Base-by-base conservation (phyloP, 2,113 vertebrate genomes). In the Hystrix cristata region DNA sequence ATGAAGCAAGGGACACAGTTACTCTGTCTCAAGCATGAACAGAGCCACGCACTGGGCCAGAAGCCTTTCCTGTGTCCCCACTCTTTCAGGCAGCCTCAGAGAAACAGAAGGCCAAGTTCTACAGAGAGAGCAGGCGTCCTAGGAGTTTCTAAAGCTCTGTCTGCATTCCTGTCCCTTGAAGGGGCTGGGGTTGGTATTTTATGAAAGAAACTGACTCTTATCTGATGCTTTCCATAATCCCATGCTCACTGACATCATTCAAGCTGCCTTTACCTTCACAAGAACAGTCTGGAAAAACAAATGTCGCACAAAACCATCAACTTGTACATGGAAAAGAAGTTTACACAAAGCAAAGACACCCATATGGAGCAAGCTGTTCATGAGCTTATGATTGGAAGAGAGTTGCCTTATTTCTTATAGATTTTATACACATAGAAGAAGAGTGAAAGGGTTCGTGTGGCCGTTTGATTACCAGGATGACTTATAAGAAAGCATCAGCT, bases 331-430 rank as follows among this genome's bases (percentile, higher is more conserved):
- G 46, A 27, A 82, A 91, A 93, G 14, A 92, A 79, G 46, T 18
- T 38, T 59, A 72, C 15, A 60, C 25, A 87, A 82, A 64, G 7
- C 14, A 48, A 94, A 85, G 89, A 55, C 25, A 69, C 25, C 55
- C 14, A n/a, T 14, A 2, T 46, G 8, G 57, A 88, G 91, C 55
- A 59, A 86, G 81, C 29, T 91, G 64, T 76, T 65, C 57, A 86
- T 34, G 31, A 69, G 64, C 19, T 74, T 94, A 29, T 31, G 65
- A 90, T 80, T 71, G 76, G 85, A 94, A 92, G 53, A 94, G n/a
- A 64, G 15, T 19, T 86, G 43, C 82, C 53, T 86, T 57, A 90
- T 72, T 90, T 95, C 21, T 93, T 89, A 69, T 1, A 55, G 18
- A 76, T 69, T 64, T 74, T 48, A 65, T 67, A 53, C 69, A 95